Base-by-base conservation (phyloP, 2,797 vertebrate species). In the Thamnophis elegans region DNA sequence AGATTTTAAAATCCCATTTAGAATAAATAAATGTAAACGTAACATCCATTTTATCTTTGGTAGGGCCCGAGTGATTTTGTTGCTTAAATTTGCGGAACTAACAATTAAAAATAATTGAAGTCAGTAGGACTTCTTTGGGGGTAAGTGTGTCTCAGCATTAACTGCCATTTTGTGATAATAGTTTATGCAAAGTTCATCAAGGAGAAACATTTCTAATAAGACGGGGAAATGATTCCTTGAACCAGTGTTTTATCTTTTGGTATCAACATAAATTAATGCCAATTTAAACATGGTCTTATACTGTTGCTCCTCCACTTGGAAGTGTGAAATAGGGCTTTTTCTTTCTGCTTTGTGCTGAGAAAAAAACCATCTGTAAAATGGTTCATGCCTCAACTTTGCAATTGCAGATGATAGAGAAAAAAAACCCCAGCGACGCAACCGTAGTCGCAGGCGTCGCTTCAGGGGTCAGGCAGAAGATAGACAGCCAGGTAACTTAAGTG, bases 361-460 rank as follows among this genome's bases (percentile, higher is more conserved):
- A 55, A 96, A 62, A 96, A 32, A 96, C 95, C 94, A 94, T 94
- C 96, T 68, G 96, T 97, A 97, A 97, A 96, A 97, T 97, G 98
- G 98, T 97, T 98, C 97, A 98, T 97, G 97, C 97, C 97, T 96
- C 88, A 97, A 98, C 96, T 98, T 97, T 97, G 98, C 97, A 97
- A 97, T 98, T 98, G 94, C 98, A 99, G 99, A 99, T 98, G 98
- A 99, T 97, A 97, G 98, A 95, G 99, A 99, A 97, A 98, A 98
- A 98, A 99, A 99, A 98, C 98, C 98, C 97, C 98, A 99, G 98
- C 99, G 98, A 97, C 99, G 99, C 97, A 99, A 99, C 98, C 99
- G 98, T 98, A 99, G 99, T 98, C 98, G 99, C 93, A 99, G 99
- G 96, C 99, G 99, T 96, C 98, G 98, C 93, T 97, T 98, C 97